Evolutionary conservation across 35 echinoderm and acorn worm species (phyloP).

Genomic region (Apostichopus californicus): DNA sequence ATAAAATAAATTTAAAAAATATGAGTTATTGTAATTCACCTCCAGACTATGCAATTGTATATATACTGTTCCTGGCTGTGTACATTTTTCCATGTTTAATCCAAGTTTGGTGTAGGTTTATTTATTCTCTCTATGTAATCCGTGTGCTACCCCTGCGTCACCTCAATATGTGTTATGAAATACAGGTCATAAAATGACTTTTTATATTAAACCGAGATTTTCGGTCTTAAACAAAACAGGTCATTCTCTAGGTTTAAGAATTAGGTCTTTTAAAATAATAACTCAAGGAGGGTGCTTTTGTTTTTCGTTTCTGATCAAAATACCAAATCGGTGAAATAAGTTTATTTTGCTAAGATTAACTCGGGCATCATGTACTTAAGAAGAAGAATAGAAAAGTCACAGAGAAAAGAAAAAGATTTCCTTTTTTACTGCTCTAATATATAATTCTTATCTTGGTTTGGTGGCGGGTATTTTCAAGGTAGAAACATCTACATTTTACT

Average conservation of each 20-base stretch:
- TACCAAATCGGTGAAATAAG: background rate
- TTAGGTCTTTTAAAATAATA: background rate
- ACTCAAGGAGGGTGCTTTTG: background rate
- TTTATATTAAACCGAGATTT: too few relatives aligned
- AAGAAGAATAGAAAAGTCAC: too few relatives aligned
- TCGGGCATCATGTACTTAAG: background rate
- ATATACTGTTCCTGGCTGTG: background rate
- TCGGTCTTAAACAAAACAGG: background rate
- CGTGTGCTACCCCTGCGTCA: background rate
- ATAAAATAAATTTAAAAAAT: too few relatives aligned
- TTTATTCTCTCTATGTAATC: background rate
- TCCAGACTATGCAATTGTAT: background rate
- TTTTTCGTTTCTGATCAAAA: background rate
- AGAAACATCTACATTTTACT: too few relatives aligned
- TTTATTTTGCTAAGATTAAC: background rate
- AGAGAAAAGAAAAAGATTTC: too few relatives aligned
- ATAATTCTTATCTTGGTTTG: too few relatives aligned
- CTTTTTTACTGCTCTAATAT: too few relatives aligned
- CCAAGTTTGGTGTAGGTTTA: background rate
- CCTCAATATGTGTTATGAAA: background rate
- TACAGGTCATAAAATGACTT: too few relatives aligned
- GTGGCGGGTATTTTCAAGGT: too few relatives aligned
- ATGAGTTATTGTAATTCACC: too few relatives aligned
- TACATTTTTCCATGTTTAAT: background rate
- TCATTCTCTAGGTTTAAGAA: background rate